Percentiles rank a stretch among this genome's conserved stretches.
These are phyloP conservation scores for Anabas testudineus DNA, from an alignment of 2,797 vertebrate species.

Conservation along the genomic window DNA sequence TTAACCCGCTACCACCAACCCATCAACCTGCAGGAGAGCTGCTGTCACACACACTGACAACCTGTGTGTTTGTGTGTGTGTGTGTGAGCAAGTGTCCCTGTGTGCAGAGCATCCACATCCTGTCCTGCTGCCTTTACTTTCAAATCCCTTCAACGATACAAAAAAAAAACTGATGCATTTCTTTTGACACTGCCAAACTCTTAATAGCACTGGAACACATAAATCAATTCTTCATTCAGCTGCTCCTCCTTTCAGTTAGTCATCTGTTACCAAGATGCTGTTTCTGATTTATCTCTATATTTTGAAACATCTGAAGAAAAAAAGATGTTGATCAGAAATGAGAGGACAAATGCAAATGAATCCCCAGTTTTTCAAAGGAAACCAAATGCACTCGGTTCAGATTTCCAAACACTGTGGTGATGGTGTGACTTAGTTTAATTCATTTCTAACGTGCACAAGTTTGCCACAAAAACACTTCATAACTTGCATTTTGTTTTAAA, in stretches of 20 bases:
- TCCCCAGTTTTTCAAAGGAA: neutral
- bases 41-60: conserved; percentile 72
- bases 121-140: conserved; percentile 25
- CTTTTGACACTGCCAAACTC: neutral
- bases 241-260: neutral
- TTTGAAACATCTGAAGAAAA: neutral
- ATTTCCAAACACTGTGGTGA: neutral
- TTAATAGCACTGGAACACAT: neutral
- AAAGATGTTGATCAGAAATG: neutral
- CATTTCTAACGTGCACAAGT: too few species aligned
- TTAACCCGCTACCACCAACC: conserved; percentile 9
- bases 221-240: neutral
- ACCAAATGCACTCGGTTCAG: neutral
- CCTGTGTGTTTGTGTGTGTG: conserved; percentile 24
- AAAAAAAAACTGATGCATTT: neutral
- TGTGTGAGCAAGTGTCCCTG: conserved; percentile 47
- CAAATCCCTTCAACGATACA: conserved; percentile 2
- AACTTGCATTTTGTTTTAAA: conserved; percentile 33
- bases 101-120: conserved; percentile 29
- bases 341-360: neutral
- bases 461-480: too few species aligned
- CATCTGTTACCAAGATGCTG: neutral
- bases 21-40: conserved; percentile 59
- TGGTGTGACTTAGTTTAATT: too few species aligned
- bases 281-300: neutral